Base-by-base conservation (phyloP, 1,140 invertebrate species). In the Druon quercuslanigerum region DNA sequence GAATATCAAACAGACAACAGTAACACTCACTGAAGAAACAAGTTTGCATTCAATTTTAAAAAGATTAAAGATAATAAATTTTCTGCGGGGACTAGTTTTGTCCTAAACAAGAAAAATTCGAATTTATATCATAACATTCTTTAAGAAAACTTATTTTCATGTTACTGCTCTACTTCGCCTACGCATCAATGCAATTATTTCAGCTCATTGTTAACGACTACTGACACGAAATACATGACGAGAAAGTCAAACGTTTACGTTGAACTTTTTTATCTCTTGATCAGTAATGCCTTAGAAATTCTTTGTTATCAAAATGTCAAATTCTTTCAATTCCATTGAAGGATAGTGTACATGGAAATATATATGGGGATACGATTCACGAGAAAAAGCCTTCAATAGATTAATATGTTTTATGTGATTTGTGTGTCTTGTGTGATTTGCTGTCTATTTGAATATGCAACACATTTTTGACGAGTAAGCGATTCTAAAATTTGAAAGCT, bases 291-390 rank as follows among this genome's bases (percentile, higher is more conserved):
- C 4, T 20, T 60, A 33, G 57, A 60, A 60, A 60, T 60, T 33
- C 57, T 33, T 66, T 66, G 60, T 66, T 66, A 66, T 66, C 40
- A 14, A 16, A 66, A 46, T 66, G 60, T 66, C 25, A 16, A 40
- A 66, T 40, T 14, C 60, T 66, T 66, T 66, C 25, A 25, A 25
- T 33, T 40, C 60, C 46, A 66, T 66, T 46, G 25, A 66, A 40
- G 60, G 25, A 66, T 66, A 40, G 33, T 40, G 4, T 66, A 66
- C 13, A 40, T 3, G 16, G 2, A 4, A 66, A 46, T 66, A 25
- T 66, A 11, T 8, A 46, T 46, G 40, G 40, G 2, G 60, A 66
- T 66, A 66, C n/a, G 60, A 66, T 13, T 66, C 40, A 16, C 40
- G n/a, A 40, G 60, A 66, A 46, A 46, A 46, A 46, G 40, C 40